Evolutionary conservation across 2,797 vertebrate species (phyloP).

Genomic region (Lepus townsendii): DNA sequence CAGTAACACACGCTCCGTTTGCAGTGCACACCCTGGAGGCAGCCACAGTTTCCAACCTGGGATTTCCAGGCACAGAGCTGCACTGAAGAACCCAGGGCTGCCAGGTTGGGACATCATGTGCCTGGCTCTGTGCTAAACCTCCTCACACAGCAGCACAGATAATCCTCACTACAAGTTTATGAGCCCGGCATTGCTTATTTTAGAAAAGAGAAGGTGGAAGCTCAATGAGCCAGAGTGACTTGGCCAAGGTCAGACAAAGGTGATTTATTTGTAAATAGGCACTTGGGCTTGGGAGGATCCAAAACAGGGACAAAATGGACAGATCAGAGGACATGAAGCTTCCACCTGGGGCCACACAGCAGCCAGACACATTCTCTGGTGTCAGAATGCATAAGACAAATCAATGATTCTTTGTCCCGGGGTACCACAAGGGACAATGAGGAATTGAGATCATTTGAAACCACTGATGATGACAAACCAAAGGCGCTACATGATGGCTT

Average conservation of each 20-base stretch:
- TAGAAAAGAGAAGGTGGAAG: conserved; percentile 34
- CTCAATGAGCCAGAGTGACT: neutral
- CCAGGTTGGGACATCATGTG: neutral
- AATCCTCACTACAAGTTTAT: neutral
- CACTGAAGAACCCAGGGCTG: neutral
- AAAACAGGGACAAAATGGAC: neutral
- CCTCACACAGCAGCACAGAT: neutral
- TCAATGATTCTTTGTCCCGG: neutral
- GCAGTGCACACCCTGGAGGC: neutral
- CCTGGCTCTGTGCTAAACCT: neutral
- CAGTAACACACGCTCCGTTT: neutral
- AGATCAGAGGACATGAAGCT: neutral
- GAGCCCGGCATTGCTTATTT: neutral
- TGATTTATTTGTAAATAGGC: conserved; percentile 40
- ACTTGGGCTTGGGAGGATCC: neutral
- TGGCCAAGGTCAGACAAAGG: neutral
- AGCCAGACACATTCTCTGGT: neutral
- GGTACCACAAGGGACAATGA: neutral
- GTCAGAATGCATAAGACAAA: neutral
- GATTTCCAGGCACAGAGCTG: neutral
- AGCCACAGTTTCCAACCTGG: neutral
- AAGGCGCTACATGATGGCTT: neutral
- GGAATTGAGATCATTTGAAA: neutral
- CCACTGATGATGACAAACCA: neutral
- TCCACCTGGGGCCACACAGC: neutral